Evolutionary conservation across 2,797 vertebrate species (phyloP).

Genomic region (Sebastes itinus): DNA sequence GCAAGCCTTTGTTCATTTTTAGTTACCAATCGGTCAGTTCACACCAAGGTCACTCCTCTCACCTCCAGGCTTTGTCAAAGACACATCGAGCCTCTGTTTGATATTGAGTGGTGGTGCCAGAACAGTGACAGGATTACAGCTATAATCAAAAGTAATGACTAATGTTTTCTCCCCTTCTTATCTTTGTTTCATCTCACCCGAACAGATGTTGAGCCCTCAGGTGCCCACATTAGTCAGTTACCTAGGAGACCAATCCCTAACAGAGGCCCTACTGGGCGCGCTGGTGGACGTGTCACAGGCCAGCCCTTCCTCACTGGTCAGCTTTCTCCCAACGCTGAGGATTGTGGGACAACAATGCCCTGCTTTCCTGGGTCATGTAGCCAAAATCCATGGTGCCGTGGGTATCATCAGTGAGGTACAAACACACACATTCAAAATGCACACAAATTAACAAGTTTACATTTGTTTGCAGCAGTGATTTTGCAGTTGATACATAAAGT

Average conservation of each 20-base stretch:
- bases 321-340: constrained; percentile 85
- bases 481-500: background rate
- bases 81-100: constrained; percentile 10
- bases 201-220: constrained; percentile 87
- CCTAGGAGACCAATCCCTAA: constrained; percentile 83
- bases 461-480: background rate
- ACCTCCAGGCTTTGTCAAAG: constrained; percentile 22
- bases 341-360: constrained; percentile 84
- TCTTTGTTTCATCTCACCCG: background rate
- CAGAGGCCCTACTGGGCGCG: constrained; percentile 84
- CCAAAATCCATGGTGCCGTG: constrained; percentile 91
- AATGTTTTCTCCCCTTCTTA: background rate
- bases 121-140: background rate
- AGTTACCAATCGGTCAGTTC: constrained; percentile 5
- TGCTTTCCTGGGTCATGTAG: constrained; percentile 86
- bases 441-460: background rate
- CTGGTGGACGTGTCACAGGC: constrained; percentile 88
- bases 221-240: constrained; percentile 84
- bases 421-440: background rate
- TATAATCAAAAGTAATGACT: background rate
- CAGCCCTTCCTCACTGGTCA: constrained; percentile 84
- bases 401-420: constrained; percentile 90
- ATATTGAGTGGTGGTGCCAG: background rate
- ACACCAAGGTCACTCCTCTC: constrained; percentile 17
- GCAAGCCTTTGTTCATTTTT: constrained; percentile 49